Evolutionary conservation across 2,797 vertebrate genomes (phyloP).

Genomic region (Leucoraja ocellata): DNA sequence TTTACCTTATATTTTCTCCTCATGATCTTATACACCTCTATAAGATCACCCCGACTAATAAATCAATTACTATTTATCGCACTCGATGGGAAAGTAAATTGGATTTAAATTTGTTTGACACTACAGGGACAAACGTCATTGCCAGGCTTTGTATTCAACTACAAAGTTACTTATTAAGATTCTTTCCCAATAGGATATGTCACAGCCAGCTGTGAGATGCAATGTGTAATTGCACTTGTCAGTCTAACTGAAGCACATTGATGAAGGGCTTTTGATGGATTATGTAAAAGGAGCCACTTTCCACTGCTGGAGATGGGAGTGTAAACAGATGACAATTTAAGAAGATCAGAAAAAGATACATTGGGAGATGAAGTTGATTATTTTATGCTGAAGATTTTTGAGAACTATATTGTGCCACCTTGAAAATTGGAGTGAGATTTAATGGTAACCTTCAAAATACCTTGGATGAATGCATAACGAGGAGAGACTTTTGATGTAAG

Average conservation of each 20-base stretch:
- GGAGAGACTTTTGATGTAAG: neutral
- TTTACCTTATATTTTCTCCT: too few relatives aligned
- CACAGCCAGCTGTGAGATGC: neutral
- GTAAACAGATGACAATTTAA: neutral
- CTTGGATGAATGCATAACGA: neutral
- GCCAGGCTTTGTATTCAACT: neutral
- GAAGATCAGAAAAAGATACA: neutral
- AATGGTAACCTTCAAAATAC: neutral
- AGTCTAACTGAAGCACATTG: neutral
- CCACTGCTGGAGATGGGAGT: neutral
- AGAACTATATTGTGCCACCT: neutral
- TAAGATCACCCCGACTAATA: neutral
- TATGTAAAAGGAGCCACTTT: too few relatives aligned
- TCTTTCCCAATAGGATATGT: neutral
- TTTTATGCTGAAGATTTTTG: neutral
- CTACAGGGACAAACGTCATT: neutral
- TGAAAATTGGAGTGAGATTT: neutral
- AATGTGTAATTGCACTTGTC: neutral
- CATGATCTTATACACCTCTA: too few relatives aligned
- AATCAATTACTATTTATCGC: neutral
- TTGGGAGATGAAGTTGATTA: neutral
- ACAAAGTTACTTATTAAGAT: conserved; percentile 26
- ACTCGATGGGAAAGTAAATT: neutral
- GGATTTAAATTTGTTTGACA: neutral
- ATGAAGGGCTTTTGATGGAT: neutral